Base-by-base conservation (phyloP, 1,140 invertebrate species). In the Microplitis demolitor region DNA sequence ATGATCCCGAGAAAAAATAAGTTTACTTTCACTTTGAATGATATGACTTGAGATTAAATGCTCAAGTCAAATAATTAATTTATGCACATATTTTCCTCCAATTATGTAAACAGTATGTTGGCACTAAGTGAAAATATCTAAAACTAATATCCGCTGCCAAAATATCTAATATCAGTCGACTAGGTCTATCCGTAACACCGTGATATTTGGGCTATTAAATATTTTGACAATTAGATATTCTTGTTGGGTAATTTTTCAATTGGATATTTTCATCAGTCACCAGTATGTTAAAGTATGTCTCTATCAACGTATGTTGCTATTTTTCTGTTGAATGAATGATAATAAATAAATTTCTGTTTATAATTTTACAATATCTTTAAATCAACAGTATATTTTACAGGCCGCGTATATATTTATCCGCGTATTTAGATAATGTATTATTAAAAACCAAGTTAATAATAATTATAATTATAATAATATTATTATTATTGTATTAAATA, bases 1-100 rank as follows among this genome's bases (percentile, higher is more conserved):
- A 96, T 78, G 92, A 92, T 82, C 92, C 93, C 67, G 93, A 94
- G 77, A 72, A 73, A 72, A 72, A 64, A 75, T 66, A 72, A 77
- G 51, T 14, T 24, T 33, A 13, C 9, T 34, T 33, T 33, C 11
- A 11, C 9, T 5, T 31, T 60, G n/a, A 45, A 14, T 33, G 24
- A 14, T 14, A 60, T 33, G 58, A 31, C n/a, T 60, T 31, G 9
- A 34, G 31, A 60, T 33, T 3, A 56, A 56, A 24, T 16, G 8
- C n/a, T 56, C 6, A 4, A 56, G 39, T 45, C 39, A 45, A 45
- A 56, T 24, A 13, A 56, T 56, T 56, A 56, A 56, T 56, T 56
- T 56, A 56, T 64, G 34, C 58, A 64, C 37, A 37, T 64, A 14
- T 37, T 11, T 39, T 39, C n/a, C 62, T 24, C 35, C 45, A 64